A percentile compares a stretch with the other conserved stretches of the same genome.
phyloP scores from a whole-genome alignment of 64 coral and sea anemone genomes.

The Actinia tenebrosa region DNA sequence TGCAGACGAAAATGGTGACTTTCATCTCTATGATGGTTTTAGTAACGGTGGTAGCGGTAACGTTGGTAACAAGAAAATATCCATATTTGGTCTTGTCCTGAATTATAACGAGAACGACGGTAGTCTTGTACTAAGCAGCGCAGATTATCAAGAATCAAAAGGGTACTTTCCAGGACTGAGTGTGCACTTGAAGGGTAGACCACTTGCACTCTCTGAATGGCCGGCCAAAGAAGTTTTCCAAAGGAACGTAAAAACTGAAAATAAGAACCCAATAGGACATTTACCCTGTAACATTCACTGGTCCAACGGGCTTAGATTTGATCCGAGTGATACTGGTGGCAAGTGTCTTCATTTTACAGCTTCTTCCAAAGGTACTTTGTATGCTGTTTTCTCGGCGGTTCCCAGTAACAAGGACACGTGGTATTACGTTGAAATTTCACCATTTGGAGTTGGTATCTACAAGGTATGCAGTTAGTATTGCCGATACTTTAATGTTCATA shows the following conservation, averaged over 20 bases:
- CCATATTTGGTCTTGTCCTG: slow-evolving; percentile 46
- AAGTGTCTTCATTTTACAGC: slow-evolving; percentile 54
- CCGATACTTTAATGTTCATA: no score
- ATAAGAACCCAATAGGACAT: not conserved
- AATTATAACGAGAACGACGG: slow-evolving; percentile 12
- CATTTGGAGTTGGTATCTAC: slow-evolving; percentile 46
- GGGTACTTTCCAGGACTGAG: not conserved
- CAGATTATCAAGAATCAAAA: slow-evolving; percentile 23
- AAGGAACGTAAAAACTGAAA: not conserved
- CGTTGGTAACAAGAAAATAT: slow-evolving; percentile 28
- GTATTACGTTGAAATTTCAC: slow-evolving; percentile 48
- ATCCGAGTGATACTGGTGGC: slow-evolving; percentile 18
- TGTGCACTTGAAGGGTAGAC: not conserved
- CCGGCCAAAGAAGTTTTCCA: not conserved
- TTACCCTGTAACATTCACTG: slow-evolving; percentile 33
- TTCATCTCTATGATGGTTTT: slow-evolving; percentile 43
- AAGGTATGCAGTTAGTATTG: slow-evolving; percentile 13
- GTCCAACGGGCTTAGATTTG: slow-evolving; percentile 35
- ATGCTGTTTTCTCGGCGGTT: slow-evolving; percentile 38
- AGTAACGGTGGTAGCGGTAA: slow-evolving; percentile 23
- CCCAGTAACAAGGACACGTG: slow-evolving; percentile 35
- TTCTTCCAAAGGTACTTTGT: slow-evolving; percentile 27
- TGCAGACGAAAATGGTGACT: slow-evolving; percentile 21
- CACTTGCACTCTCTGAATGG: not conserved
- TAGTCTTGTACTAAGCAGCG: not conserved